Evolutionary conservation across 2,888 invertebrate genomes (phyloP), one percentile per base, ranked within the genome.

Genomic region (Diaperis boleti): DNA sequence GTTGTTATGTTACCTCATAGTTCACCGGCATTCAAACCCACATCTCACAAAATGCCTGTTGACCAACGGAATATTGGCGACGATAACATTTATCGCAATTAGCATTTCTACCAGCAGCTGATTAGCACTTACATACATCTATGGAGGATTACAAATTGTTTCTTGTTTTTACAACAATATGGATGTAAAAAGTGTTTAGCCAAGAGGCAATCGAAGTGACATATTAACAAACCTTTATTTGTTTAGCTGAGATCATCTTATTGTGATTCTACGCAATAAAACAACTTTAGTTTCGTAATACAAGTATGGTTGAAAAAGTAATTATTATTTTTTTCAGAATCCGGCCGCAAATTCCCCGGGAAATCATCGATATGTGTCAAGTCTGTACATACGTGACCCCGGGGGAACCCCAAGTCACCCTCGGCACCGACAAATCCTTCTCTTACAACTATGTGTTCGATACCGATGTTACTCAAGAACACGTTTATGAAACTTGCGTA

Each of bases 371-470:
- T 80, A 95, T 96, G 88, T 96, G 96, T 80, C 91, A 95, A 63
- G 87, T 95, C 59, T 98, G 97, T 82, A 96, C 96, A 0, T 87
- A 90, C 57, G 96, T 97, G 14, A 89, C 92, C 13, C 91, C 92
- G 0, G 92, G 91, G 35, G 96, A 96, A 74, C 96, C 95, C 0
- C 96, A 96, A 79, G 91, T 98, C 29, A 90, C 94, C 68, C 86
- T 98, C 37, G 97, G 97, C 55, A 89, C 92, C 31, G 96, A 97
- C 82, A 94, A 96, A 77, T 92, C 94, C 42, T 98, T 97, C 84
- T 98, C 98, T 15, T 99, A 95, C 83, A 96, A 99, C 83, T 92
- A 92, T 81, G 97, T 98, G 41, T 98, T 95, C 82, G 96, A 97
- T 80, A 91, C 89, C 55, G 85, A 84, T 57, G 85, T 89, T 37